Evolutionary conservation across 2,113 vertebrate genomes (phyloP), one percentile per base, ranked within the genome.

Genomic region (Sinocyclocheilus maitianheensis): DNA sequence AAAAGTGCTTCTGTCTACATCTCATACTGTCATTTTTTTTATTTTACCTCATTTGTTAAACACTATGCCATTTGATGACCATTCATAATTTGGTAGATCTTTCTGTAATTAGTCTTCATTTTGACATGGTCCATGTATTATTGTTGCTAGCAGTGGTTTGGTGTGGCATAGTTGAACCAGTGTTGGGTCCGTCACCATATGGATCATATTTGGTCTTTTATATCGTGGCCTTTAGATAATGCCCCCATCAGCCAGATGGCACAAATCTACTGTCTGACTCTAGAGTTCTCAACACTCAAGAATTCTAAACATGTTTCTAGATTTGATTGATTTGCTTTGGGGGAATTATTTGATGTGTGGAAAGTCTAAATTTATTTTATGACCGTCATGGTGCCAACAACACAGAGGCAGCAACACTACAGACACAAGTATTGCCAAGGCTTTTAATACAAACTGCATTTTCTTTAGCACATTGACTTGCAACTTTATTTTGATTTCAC

Each of bases 401-500:
- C 43, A 62, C 63, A 71, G 8, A 77, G 67, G 53, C 53, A n/a
- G 20, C 78, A 71, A 83, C 75, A 46, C 40, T 43, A 84, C 51
- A 46, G 58, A 83, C 10, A 58, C 67, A 77, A 71, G 77, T 80
- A 83, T 75, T 75, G 79, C 86, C 87, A 78, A 53, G 81, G n/a
- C 30, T 24, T 48, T 85, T 81, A 53, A 78, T 30, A 34, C 72
- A 83, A 62, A 82, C 82, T 87, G 72, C 85, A 79, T 75, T 83
- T 87, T 86, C 81, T 84, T 85, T 79, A 85, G 74, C 85, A 91
- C 91, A 92, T 89, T 88, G 85, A 87, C 76, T 81, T 87, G 60
- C 85, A 79, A 63, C 20, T 67, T 84, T 67, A 83, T 37, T 87
- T 79, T 30, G n/a, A 51, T 88, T 91, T 78, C 77, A 91, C 93